Percentiles rank a stretch among this genome's conserved stretches.
phyloP scores from a whole-genome alignment of 2,888 invertebrate species.

The Drosophila longiperda region DNA sequence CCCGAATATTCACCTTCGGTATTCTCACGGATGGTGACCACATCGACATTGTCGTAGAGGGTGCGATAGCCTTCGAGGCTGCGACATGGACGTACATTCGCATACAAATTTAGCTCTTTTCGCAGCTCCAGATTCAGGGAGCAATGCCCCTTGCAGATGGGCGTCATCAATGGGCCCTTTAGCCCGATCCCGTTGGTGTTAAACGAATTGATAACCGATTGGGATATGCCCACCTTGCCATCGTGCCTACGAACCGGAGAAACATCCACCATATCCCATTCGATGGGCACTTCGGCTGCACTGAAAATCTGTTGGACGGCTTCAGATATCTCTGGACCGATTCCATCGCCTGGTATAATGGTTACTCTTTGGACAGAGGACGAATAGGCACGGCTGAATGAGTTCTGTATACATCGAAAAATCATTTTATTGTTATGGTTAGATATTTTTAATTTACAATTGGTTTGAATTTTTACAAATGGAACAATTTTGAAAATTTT shows the following conservation, averaged over 20 bases:
- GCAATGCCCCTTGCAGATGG: conserved; percentile 99
- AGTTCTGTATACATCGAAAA: conserved; percentile 6
- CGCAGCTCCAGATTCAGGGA: conserved; percentile 98
- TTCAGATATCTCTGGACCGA: conserved; percentile 99
- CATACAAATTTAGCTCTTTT: conserved; percentile 98
- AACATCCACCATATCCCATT: conserved; percentile 99
- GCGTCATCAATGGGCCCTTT: conserved; percentile 99
- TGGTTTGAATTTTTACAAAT: background rate
- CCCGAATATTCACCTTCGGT: conserved; percentile 99
- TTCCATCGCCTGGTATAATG: conserved; percentile 99
- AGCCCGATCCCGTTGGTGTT: conserved; percentile 98
- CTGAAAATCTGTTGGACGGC: conserved; percentile 99
- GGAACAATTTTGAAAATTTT: background rate
- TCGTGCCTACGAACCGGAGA: conserved; percentile 96
- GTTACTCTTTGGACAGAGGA: conserved; percentile 92
- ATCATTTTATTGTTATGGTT: background rate
- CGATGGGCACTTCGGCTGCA: conserved; percentile 97
- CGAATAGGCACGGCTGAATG: conserved; percentile 82
- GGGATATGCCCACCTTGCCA: conserved; percentile 98
- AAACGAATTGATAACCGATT: conserved; percentile 98
- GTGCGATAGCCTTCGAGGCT: conserved; percentile 98
- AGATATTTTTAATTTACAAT: background rate
- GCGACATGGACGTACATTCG: conserved; percentile 98
- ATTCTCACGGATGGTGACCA: conserved; percentile 99
- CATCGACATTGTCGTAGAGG: conserved; percentile 98